Percentiles rank a stretch among this genome's conserved stretches.
Evolutionary conservation across 2,888 invertebrate species (phyloP).

Genomic region (Pollenia griseotomentosa): DNA sequence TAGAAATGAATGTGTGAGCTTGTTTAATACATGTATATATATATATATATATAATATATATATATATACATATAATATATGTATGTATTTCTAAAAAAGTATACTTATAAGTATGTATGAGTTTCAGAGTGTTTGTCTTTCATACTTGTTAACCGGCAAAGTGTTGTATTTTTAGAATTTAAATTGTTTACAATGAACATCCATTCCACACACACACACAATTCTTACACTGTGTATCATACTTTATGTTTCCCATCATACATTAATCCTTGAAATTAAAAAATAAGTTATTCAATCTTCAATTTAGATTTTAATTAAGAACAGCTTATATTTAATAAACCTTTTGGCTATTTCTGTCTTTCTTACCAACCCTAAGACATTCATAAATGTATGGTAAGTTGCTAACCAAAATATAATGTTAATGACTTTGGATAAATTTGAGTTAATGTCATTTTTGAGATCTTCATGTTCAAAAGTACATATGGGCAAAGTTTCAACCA

Average conservation of each 20-base stretch:
- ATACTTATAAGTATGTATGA: background rate
- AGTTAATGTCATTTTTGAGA: no score
- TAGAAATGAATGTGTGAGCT: slow-evolving; percentile 39
- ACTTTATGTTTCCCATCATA: slow-evolving; percentile 38
- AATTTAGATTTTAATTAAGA: slow-evolving; percentile 48
- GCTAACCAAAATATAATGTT: no score
- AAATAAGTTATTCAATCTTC: slow-evolving; percentile 34
- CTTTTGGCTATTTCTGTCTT: slow-evolving; percentile 23
- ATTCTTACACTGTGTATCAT: background rate
- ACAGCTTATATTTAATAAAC: slow-evolving; percentile 39
- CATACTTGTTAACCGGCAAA: slow-evolving; percentile 58
- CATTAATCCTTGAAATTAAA: slow-evolving; percentile 42
- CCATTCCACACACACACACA: background rate
- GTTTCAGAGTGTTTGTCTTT: background rate
- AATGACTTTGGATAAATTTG: no score
- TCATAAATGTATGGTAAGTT: background rate
- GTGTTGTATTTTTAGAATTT: slow-evolving; percentile 71
- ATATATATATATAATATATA: background rate
- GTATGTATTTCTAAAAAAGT: no score
- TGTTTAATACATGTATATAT: slow-evolving; percentile 31
- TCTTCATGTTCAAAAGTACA: no score
- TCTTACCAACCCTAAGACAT: no score
- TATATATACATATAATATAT: no score
- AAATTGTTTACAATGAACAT: slow-evolving; percentile 69
- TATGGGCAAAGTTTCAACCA: no score